Percentiles rank a stretch among this genome's conserved stretches.
phyloP scores from a whole-genome alignment of 2,888 invertebrate species.

The Sicus ferrugineus region DNA sequence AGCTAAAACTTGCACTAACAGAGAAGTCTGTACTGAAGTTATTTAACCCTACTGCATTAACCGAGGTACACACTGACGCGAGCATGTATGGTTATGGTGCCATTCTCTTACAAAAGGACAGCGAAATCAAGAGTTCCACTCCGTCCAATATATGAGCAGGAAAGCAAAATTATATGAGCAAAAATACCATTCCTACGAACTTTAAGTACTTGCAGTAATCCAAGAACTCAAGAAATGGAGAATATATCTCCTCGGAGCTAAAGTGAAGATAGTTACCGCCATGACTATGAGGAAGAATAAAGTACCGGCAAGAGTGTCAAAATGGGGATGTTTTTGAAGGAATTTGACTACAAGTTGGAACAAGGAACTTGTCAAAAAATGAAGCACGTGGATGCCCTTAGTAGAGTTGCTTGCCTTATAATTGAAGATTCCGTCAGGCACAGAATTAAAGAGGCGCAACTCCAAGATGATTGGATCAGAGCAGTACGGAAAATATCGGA shows the following conservation, averaged over 20 bases:
- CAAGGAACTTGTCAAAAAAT: too few relatives aligned
- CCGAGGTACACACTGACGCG: conserved; percentile 35
- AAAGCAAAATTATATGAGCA: conserved; percentile 32
- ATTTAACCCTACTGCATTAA: conserved; percentile 10
- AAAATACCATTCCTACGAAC: conserved; percentile 30
- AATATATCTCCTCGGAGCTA: conserved; percentile 22
- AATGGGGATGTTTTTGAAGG: too few relatives aligned
- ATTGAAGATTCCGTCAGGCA: too few relatives aligned
- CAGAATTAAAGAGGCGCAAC: too few relatives aligned
- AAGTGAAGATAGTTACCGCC: conserved; percentile 33
- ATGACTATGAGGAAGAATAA: too few relatives aligned
- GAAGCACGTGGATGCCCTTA: too few relatives aligned
- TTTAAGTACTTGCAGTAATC: conserved; percentile 29
- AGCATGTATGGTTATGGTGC: conserved; percentile 39
- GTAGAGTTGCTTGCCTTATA: too few relatives aligned
- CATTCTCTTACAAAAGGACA: conserved; percentile 33
- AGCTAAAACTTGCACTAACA: conserved; percentile 9
- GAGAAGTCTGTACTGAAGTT: conserved; percentile 5
- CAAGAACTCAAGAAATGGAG: conserved; percentile 32
- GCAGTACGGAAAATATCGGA: too few relatives aligned
- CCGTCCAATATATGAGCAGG: conserved; percentile 35
- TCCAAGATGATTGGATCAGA: too few relatives aligned
- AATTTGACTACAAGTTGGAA: too few relatives aligned
- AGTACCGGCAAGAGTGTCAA: too few relatives aligned
- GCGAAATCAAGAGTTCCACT: conserved; percentile 34